These are phyloP conservation scores for Heliconius ismenius DNA, from an alignment of 2,888 invertebrate species.

Conservation along the genomic window DNA sequence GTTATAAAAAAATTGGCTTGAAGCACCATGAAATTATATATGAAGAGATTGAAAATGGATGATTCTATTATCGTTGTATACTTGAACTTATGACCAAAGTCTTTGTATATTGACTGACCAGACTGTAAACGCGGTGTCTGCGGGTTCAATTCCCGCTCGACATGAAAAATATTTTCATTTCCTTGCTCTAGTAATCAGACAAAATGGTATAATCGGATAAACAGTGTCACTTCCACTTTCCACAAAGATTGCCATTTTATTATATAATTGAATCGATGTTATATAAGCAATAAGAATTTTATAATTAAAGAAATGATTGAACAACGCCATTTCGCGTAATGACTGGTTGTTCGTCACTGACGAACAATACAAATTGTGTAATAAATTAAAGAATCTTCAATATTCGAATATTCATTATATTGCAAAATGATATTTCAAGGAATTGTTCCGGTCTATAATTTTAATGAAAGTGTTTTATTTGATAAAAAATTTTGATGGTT, in stretches of 20 bases:
- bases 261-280: not conserved
- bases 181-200: not conserved
- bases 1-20: too few relatives aligned
- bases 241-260: conserved; percentile 1
- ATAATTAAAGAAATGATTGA: conserved; percentile 18
- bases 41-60: too few relatives aligned
- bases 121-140: too few relatives aligned
- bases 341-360: conserved; percentile 33
- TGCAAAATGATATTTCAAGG: conserved; percentile 34
- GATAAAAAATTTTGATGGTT: conserved; percentile 41
- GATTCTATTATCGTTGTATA: too few relatives aligned
- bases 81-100: too few relatives aligned
- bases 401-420: conserved; percentile 41
- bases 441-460: conserved; percentile 34
- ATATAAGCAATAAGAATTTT: conserved; percentile 3
- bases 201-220: not conserved
- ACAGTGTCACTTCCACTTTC: not conserved
- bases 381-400: conserved; percentile 37
- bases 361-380: conserved; percentile 32
- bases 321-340: conserved; percentile 26
- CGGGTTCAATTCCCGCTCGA: too few relatives aligned
- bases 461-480: conserved; percentile 35
- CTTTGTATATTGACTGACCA: too few relatives aligned
- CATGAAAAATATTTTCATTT: too few relatives aligned
- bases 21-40: too few relatives aligned